Base-by-base conservation (phyloP, 1,140 invertebrate genomes). In the Zaprionus taronus region DNA sequence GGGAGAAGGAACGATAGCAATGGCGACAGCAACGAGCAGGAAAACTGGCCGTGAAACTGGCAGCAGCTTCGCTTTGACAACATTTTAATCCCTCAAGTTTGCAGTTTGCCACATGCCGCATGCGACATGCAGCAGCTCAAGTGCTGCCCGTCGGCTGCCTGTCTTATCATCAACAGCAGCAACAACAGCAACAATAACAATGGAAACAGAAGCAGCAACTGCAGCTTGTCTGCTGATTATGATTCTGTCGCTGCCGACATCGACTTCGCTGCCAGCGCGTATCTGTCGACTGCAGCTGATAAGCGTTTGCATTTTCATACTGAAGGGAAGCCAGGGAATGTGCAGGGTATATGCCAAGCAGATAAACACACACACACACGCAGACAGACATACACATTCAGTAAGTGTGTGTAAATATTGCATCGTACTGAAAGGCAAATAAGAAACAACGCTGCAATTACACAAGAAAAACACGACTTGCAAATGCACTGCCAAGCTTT, bases 241-340 rank as follows among this genome's bases (percentile, higher is more conserved):
- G 64, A 60, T 62, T 55, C 56, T 55, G 68, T 44, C 36, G 26
- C 57, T n/a, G 28, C 20, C 38, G 51, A 51, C 28, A 49, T 36
- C 15, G 58, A 28, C 26, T 49, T 36, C 15, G 1, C 47, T 47
- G 4, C 20, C 47, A 14, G 47, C 20, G 20, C 20, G 11, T 51
- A 51, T 44, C 53, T 22, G 53, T 20, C 44, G 63, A 31, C 66
- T 28, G 44, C 62, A 38, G n/a, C 58, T 86, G 82, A 85, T 85
- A 85, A 85, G 79, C 85, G 83, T 79, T 79, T 83, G 74, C 81
- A 73, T 71, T 83, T 74, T 26, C 14, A 7, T 47, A 7, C 20
- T 17, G 51, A 34, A 31, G 49, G n/a, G 12, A 47, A 20, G 58
- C 14, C 4, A 38, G 20, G 24, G n/a, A 14, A 24, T 14, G 24